Evolutionary conservation across 2,888 invertebrate genomes (phyloP), one percentile per base, ranked within the genome.

Genomic region (Sturmia bella): DNA sequence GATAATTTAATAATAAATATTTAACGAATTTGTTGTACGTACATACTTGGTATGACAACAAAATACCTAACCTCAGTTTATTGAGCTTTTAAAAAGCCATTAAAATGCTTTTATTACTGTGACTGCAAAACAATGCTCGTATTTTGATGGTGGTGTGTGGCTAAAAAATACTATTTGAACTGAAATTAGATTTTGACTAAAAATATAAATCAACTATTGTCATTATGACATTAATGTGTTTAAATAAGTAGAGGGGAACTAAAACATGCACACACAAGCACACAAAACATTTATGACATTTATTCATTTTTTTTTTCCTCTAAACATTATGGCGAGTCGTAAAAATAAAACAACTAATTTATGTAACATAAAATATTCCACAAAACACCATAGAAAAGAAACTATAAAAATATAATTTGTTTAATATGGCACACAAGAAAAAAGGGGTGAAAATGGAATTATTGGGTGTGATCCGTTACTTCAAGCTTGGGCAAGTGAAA

Each of bases 321-420:
- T 43, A 61, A 77, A 57, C 64, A 57, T 72, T 73, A 64, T 74
- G 64, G 73, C 57, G 56, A 63, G 52, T 50, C 81, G 69, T 82
- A 82, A 82, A 77, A 82, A 77, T 78, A 52, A 56, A 82, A 70
- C 81, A 82, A 82, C 78, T 81, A 81, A 81, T 78, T 72, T 78
- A 64, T 72, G 78, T 66, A 37, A 72, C 72, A 66, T 72, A 73
- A 70, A 66, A 59, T 70, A 64, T 64, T 48, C 11, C 48, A 56
- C 48, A 50, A 59, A 32, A 59, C 41, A 52, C 52, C 24, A 50
- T 66, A 37, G 21, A 66, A 41, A 72, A 61, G 43, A 45, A 66
- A 59, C 57, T 56, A 64, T 72, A 77, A 77, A 70, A 77, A 50
- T 3, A 64, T 78, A 64, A 78, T 57, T 72, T 59, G 43, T 78